phyloP scores from a whole-genome alignment of 2,888 invertebrate species.

The Dysmachus trigonus region DNA sequence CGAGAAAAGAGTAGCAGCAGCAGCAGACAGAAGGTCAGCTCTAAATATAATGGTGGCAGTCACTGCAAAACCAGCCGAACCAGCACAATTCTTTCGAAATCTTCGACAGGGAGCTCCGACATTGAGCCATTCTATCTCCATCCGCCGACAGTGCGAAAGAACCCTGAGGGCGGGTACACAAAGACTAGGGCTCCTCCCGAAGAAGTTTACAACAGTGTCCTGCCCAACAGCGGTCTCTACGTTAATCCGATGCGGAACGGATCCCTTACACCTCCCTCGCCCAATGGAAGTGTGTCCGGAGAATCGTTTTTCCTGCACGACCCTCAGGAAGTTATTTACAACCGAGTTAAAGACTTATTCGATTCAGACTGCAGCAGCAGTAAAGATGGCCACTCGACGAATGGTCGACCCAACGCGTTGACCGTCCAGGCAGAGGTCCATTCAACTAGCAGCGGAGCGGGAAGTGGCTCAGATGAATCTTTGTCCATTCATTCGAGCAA shows the following conservation, averaged over 20 bases:
- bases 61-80: conserved; percentile 56
- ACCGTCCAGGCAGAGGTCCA: conserved; percentile 88
- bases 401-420: conserved; percentile 62
- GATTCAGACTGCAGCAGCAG: conserved; percentile 66
- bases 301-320: conserved; percentile 87
- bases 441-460: conserved; percentile 74
- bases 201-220: conserved; percentile 59
- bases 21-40: conserved; percentile 51
- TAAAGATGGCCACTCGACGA: conserved; percentile 53
- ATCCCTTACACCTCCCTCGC: conserved; percentile 67
- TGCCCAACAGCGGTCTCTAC: conserved; percentile 77
- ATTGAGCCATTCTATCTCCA: conserved; percentile 80
- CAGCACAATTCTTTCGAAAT: conserved; percentile 64
- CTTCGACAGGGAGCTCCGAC: conserved; percentile 63
- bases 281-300: conserved; percentile 68
- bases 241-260: conserved; percentile 79
- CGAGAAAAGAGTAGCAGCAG: conserved; percentile 59
- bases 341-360: conserved; percentile 85
- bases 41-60: conserved; percentile 52
- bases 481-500: conserved; percentile 68
- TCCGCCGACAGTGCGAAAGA: conserved; percentile 68
- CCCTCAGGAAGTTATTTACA: conserved; percentile 81
- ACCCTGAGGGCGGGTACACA: conserved; percentile 55
- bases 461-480: conserved; percentile 71
- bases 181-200: conserved; percentile 61